Conservation (phyloP, 2,113 vertebrate species). For the Ameiurus melas region DNA sequence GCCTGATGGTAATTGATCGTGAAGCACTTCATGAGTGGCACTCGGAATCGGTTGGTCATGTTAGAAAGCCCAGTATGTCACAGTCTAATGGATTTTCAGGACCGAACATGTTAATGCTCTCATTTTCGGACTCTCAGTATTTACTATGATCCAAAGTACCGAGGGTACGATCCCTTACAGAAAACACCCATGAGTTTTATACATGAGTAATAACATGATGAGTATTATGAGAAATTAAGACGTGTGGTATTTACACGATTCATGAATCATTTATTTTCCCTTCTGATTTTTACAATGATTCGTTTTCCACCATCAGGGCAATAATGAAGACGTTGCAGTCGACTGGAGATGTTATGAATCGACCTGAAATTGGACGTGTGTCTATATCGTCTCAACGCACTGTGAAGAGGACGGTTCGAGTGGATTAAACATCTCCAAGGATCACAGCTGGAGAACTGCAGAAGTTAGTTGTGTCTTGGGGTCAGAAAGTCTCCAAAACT, state of each 20-base stretch:
- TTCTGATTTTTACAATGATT: not conserved
- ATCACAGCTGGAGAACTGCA: no score
- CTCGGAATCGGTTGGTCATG: slow-evolving; percentile 12
- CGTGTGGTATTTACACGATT: not conserved
- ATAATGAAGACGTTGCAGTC: no score
- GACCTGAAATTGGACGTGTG: no score
- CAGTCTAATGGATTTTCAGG: slow-evolving; percentile 14
- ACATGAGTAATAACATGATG: not conserved
- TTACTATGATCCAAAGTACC: slow-evolving; percentile 48
- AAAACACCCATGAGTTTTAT: not conserved
- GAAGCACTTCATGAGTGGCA: not conserved
- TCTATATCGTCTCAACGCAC: no score
- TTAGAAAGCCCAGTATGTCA: slow-evolving; percentile 16
- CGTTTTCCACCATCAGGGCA: no score
- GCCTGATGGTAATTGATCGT: not conserved
- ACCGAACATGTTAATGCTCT: not conserved
- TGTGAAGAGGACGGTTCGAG: no score
- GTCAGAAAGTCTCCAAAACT: no score
- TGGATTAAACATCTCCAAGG: no score
- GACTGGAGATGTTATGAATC: no score
- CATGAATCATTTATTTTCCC: not conserved
- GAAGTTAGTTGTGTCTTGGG: no score
- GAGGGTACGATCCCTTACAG: not conserved
- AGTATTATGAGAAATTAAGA: not conserved
- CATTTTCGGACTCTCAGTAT: not conserved